phyloP scores from a whole-genome alignment of 2,888 invertebrate species.

The Julus scanicus region DNA sequence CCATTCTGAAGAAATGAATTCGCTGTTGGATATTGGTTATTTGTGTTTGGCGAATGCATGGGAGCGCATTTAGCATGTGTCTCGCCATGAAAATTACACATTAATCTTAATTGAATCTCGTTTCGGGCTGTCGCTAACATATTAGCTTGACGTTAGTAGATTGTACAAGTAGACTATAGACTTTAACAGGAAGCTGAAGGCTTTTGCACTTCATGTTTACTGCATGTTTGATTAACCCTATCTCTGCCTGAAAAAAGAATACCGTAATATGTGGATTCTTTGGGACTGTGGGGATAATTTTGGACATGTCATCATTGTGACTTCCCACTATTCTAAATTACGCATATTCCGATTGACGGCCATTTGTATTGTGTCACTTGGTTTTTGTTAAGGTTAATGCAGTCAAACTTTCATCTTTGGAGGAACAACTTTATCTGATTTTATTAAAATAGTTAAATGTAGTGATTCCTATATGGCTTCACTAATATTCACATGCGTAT shows the following conservation, averaged over 20 bases:
- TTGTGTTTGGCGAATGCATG: conserved; percentile 7
- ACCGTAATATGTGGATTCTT: too few relatives aligned
- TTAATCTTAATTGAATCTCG: conserved; percentile 33
- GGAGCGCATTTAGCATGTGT: background rate
- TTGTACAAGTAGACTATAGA: background rate
- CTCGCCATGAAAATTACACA: conserved; percentile 33
- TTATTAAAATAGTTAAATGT: too few relatives aligned
- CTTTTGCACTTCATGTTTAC: background rate
- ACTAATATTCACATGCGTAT: too few relatives aligned
- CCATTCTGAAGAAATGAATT: conserved; percentile 13
- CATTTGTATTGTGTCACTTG: too few relatives aligned
- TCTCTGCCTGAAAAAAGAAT: background rate
- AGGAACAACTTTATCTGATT: too few relatives aligned
- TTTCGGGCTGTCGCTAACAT: conserved; percentile 18
- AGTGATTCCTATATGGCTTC: too few relatives aligned
- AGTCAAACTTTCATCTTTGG: too few relatives aligned
- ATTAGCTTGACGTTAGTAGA: background rate
- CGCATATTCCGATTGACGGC: too few relatives aligned
- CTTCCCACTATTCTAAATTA: too few relatives aligned
- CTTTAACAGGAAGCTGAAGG: background rate
- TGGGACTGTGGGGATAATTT: too few relatives aligned
- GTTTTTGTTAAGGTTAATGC: too few relatives aligned
- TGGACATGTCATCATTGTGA: too few relatives aligned
- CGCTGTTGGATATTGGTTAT: conserved; percentile 16
- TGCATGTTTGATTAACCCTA: background rate